phyloP scores from a whole-genome alignment of 1,140 invertebrate genomes.

The Venustaconcha ellipsiformis region DNA sequence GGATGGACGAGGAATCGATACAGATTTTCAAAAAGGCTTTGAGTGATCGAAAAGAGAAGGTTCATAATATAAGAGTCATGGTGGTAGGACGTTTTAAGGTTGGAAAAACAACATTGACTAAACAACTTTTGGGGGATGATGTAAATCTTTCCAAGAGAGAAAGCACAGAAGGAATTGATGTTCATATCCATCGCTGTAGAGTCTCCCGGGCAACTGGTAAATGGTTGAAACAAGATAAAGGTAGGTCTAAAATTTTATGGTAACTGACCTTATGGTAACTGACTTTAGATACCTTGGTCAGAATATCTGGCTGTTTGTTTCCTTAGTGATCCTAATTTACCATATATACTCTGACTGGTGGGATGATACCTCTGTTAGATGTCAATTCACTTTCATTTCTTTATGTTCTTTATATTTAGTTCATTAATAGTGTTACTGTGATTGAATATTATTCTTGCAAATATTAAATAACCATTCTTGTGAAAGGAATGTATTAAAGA shows the following conservation, averaged over 20 bases:
- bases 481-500: no score
- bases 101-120: constrained; percentile 7
- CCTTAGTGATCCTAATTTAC: no score
- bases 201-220: neutral
- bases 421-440: no score
- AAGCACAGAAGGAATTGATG: constrained; percentile 13
- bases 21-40: constrained; percentile 4
- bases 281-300: no score
- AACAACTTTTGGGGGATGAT: constrained; percentile 4
- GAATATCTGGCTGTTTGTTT: no score
- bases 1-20: constrained; percentile 5
- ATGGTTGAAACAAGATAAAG: constrained; percentile 3
- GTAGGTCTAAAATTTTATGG: neutral
- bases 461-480: no score
- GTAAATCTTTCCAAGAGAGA: constrained; percentile 4
- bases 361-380: no score
- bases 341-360: no score
- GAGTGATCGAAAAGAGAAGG: constrained; percentile 4
- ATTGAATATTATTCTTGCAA: no score
- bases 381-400: no score
- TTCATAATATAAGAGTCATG: neutral
- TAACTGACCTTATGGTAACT: no score
- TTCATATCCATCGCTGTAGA: constrained; percentile 6
- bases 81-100: constrained; percentile 2
- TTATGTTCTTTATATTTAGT: no score